These are phyloP conservation scores for Drosophila fuyamai DNA, from an alignment of 1,140 invertebrate species.

Conservation along the genomic window DNA sequence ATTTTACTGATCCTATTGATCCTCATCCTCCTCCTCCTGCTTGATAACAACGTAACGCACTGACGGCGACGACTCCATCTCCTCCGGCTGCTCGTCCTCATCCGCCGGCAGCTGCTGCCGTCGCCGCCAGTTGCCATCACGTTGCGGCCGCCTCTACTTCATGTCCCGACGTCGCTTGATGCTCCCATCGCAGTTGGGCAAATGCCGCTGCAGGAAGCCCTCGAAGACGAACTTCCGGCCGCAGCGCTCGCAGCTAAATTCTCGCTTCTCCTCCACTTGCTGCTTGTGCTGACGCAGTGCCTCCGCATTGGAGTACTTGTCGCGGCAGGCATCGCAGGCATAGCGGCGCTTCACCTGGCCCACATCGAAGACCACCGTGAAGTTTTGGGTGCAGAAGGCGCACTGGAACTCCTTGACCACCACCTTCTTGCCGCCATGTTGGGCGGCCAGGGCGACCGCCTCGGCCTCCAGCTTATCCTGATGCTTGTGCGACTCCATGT, in stretches of 20 bases:
- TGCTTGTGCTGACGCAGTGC: constrained; percentile 77
- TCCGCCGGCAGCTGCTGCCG: background rate
- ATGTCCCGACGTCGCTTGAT: constrained; percentile 80
- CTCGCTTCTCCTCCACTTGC: constrained; percentile 79
- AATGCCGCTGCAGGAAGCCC: constrained; percentile 78
- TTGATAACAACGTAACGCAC: constrained; percentile 72
- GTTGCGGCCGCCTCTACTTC: constrained; percentile 75
- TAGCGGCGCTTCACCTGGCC: constrained; percentile 82
- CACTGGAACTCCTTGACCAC: constrained; percentile 81
- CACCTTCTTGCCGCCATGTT: constrained; percentile 79
- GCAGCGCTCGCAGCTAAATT: constrained; percentile 78
- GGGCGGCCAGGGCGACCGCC: constrained; percentile 67
- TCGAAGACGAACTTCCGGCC: constrained; percentile 83
- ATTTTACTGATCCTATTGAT: constrained; percentile 12
- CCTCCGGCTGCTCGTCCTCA: background rate
- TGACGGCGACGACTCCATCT: constrained; percentile 29
- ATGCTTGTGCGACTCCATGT: constrained; percentile 79
- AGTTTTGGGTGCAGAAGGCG: constrained; percentile 77
- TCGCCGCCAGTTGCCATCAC: constrained; percentile 55
- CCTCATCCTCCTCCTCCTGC: constrained; percentile 30
- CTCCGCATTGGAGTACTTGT: constrained; percentile 82
- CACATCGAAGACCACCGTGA: constrained; percentile 79
- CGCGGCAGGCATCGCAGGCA: constrained; percentile 79
- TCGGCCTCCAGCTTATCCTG: constrained; percentile 81
- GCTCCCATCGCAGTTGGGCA: constrained; percentile 81